Conservation (phyloP, 1,140 invertebrate genomes). For the Drosophila virilis region DNA sequence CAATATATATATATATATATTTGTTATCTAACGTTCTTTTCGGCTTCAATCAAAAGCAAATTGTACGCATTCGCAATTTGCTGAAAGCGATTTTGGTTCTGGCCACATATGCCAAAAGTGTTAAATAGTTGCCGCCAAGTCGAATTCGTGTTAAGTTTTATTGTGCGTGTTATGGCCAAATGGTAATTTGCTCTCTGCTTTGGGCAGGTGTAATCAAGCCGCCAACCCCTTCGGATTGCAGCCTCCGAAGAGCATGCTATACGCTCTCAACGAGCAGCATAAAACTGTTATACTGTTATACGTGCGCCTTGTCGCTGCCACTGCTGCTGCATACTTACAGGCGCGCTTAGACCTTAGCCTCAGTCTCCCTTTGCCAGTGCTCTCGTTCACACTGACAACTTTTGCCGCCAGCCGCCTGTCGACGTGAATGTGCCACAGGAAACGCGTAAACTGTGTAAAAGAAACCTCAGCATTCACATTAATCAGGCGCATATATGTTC, state of each 20-base stretch:
- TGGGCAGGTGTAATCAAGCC: slow-evolving; percentile 28
- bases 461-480: slow-evolving; percentile 35
- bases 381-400: slow-evolving; percentile 42
- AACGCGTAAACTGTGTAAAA: slow-evolving; percentile 38
- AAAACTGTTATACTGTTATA: slow-evolving; percentile 31
- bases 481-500: slow-evolving; percentile 38
- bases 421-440: slow-evolving; percentile 22
- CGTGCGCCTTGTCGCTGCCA: slow-evolving; percentile 26
- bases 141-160: slow-evolving; percentile 24
- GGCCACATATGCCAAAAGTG: slow-evolving; percentile 41
- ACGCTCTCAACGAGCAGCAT: slow-evolving; percentile 6
- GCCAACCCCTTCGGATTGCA: background rate
- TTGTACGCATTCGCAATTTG: slow-evolving; percentile 38
- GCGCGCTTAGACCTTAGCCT: slow-evolving; percentile 30
- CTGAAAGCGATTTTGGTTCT: slow-evolving; percentile 34
- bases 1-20: background rate
- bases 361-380: slow-evolving; percentile 74
- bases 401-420: background rate
- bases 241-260: slow-evolving; percentile 30
- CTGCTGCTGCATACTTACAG: slow-evolving; percentile 73
- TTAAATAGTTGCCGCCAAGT: slow-evolving; percentile 33
- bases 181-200: slow-evolving; percentile 43
- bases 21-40: background rate
- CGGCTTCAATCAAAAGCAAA: slow-evolving; percentile 55
- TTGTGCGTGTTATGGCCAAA: slow-evolving; percentile 40